Base-by-base conservation (phyloP, 2,888 invertebrate genomes). In the Pristionchus mayeri region DNA sequence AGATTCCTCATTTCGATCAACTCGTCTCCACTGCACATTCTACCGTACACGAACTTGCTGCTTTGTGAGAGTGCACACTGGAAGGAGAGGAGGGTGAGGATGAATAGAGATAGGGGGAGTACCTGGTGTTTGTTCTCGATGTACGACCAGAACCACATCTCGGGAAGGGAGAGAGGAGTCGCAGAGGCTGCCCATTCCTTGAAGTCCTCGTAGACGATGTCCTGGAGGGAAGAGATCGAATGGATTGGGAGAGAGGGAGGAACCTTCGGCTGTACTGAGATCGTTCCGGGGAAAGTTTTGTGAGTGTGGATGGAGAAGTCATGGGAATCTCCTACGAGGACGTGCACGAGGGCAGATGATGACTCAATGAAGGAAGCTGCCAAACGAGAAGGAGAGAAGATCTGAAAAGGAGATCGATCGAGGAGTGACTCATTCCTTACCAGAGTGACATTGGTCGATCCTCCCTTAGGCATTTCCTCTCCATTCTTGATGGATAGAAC, bases 241-340 rank as follows among this genome's bases (percentile, higher is more conserved):
- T 57, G 13, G 44, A 0, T 3, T 67, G 54, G 34, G 30, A 1
- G 18, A 63, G 34, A 60, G 9, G 40, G 18, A 27, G 63, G 34
- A 0, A 84, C 89, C 85, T 88, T 90, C 60, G 90, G 90, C 84
- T 91, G 90, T n/a, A 91, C 88, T 18, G 91, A 90, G 3, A 91
- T 88, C 2, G 91, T 90, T 67, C 91, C 91, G 9, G 89, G 86
- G 87, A 88, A 90, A 6, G 84, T 40, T n/a, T 85, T 50, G 34
- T 88, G 87, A 21, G 84, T 86, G 71, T 87, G 86, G 54, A 91
- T 87, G 57, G 91, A 87, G 89, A 91, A 92, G 80, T 92, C 90
- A 79, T 92, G 91, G 54, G 92, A 89, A 44, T 92, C 92, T 57
- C 92, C 92, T 81, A 92, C 87, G 86, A 91, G 86, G 11, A 92